Evolutionary conservation across 2,797 vertebrate genomes (phyloP), one percentile per base, ranked within the genome.

Genomic region (Gambusia yucatana): DNA sequence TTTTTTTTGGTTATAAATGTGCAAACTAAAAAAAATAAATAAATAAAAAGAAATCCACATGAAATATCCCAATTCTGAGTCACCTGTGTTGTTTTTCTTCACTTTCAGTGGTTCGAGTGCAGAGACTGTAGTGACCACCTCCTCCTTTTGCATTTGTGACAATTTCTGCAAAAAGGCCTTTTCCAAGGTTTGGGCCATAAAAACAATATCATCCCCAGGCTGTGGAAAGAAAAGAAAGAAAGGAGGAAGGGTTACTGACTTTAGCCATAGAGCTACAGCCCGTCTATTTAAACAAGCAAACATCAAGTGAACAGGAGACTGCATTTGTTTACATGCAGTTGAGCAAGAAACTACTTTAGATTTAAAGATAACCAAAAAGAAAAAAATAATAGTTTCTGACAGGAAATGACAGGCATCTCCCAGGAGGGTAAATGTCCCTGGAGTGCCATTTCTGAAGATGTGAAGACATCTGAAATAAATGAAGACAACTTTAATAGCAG

Each of bases 181-280:
- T 94, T 99, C 97, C 81, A 99, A 92, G 25, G 95, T 94, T 95
- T 98, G 95, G 0, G 97, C 98, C 98, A 99, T 99, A 75, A 97
- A 90, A 85, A 98, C 97, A 81, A 99, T 94, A 72, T 99, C 98
- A 91, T 99, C 97, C 81, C 95, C 95, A 72, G 98, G 95, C 98
- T 99, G 92, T 36, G 92, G 86, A 10, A 78, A 46, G 82, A 48
- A 74, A 71, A 6, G 14, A 6, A 72, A 3, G 0, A 39, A 13
- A 22, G 11, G 67, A 71, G 20, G 3, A 4, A 41, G 9, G 63
- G 65, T 20, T 69, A 52, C 4, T 14, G 46, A 16, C 39, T 11
- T 57, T 6, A n/a, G 6, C 57, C 11, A 13, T 41, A 43, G n/a
- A 57, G 17, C 16, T 20, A 6, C 25, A 36, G 47, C 52, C 36